These are phyloP conservation scores for Meda fulgida DNA, from an alignment of 2,797 vertebrate genomes.

Conservation along the genomic window DNA sequence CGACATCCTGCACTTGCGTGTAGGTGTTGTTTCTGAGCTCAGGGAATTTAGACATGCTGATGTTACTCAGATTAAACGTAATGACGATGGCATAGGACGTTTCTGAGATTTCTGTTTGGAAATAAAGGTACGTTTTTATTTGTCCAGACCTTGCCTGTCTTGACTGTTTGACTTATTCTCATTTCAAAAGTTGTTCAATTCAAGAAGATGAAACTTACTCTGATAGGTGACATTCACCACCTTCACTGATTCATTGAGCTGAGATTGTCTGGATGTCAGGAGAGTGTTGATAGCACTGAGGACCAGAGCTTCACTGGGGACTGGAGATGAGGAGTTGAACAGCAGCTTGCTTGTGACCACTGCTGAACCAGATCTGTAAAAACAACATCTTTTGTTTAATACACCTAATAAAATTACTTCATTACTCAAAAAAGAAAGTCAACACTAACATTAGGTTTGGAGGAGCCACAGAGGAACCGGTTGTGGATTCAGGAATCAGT, in stretches of 20 bases:
- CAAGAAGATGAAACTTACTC: background rate
- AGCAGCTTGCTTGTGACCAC: conserved; percentile 19
- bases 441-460: background rate
- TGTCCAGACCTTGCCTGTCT: too few species aligned
- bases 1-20: fast-evolving
- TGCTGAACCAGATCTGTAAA: conserved; percentile 13
- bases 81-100: too few species aligned
- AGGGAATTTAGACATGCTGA: conserved; percentile 34
- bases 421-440: background rate
- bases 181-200: background rate
- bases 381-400: fast-evolving
- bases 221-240: conserved; percentile 23
- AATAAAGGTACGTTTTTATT: too few species aligned
- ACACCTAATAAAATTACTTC: background rate
- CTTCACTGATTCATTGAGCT: conserved; percentile 17
- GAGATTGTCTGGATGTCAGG: background rate
- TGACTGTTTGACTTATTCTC: too few species aligned
- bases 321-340: conserved; percentile 36
- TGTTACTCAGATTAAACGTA: background rate
- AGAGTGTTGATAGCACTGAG: background rate
- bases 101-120: too few species aligned
- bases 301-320: conserved; percentile 31
- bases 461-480: fast-evolving
- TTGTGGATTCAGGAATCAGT: background rate
- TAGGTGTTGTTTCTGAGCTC: background rate